Base-by-base conservation (phyloP, 2,888 invertebrate genomes). In the Erebia ligea region DNA sequence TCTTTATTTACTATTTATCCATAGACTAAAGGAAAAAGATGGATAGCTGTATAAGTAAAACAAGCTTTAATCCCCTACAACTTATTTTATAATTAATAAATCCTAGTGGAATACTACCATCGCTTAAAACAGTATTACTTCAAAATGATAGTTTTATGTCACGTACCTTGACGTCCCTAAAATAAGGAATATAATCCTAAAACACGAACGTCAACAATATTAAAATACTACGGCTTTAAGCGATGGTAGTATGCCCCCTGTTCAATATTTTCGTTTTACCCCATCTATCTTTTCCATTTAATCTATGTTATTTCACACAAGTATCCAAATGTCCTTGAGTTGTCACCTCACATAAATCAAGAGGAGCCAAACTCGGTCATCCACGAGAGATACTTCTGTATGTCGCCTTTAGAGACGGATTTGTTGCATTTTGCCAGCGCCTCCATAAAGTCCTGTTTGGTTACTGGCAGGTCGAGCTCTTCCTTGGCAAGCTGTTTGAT, bases 341-440 rank as follows among this genome's bases (percentile, higher is more conserved):
- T 11, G 15, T 50, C 19, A 2, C 9, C 10, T 73, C 77, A 80
- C 77, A 74, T 84, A 83, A 92, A 96, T 96, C 96, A 98, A 83
- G 96, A 96, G 72, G 98, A 98, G 70, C 99, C 99, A 85, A 98
- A 99, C 89, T 99, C 99, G 57, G 95, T 95, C 98, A 99, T 99
- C 99, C 99, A 99, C 82, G 97, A 96, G 81, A 97, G 97, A 93
- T 99, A 99, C 87, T 98, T 98, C 84, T 98, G 97, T 78, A 99
- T 94, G 92, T 99, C 99, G 74, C 97, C 97, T 80, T 97, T 96
- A 9, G 98, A 98, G 9, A 99, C 99, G 80, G 98, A 98, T 88
- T 99, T 99, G 88, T 98, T 98, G 88, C 99, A 99, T 86, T 98
- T 98, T 77, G 96, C 94, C 61, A 99, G 95, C n/a, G 99, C 99